Percentiles rank a stretch among this genome's conserved stretches.
phyloP scores from a whole-genome alignment of 2,113 vertebrate genomes.

The Montifringilla adamsi region DNA sequence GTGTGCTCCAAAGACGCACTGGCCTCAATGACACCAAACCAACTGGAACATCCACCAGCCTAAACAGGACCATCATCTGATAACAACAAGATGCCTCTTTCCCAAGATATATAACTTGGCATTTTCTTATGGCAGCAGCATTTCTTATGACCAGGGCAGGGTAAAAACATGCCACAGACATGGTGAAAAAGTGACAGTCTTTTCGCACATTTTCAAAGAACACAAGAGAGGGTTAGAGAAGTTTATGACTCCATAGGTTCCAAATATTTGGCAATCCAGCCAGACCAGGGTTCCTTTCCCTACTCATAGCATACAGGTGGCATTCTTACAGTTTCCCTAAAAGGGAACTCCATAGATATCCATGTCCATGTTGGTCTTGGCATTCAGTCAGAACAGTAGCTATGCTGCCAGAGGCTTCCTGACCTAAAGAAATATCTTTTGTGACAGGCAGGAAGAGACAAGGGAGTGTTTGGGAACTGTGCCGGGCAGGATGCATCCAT shows the following conservation, averaged over 20 bases:
- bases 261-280: background rate
- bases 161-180: background rate
- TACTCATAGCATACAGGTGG: background rate
- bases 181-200: background rate
- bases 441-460: background rate
- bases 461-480: background rate
- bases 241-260: background rate
- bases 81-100: background rate
- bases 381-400: background rate
- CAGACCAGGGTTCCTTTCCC: background rate
- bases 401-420: background rate
- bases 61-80: background rate
- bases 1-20: background rate
- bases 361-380: background rate
- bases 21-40: background rate
- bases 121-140: background rate
- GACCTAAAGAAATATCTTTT: background rate
- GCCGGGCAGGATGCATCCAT: background rate
- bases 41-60: background rate
- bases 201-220: background rate
- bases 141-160: background rate
- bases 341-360: background rate
- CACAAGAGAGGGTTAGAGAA: background rate
- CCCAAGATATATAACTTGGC: background rate
- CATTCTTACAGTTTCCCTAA: background rate